Base-by-base conservation (phyloP, 2,113 vertebrate species). In the Onychorhynchus coronatus region DNA sequence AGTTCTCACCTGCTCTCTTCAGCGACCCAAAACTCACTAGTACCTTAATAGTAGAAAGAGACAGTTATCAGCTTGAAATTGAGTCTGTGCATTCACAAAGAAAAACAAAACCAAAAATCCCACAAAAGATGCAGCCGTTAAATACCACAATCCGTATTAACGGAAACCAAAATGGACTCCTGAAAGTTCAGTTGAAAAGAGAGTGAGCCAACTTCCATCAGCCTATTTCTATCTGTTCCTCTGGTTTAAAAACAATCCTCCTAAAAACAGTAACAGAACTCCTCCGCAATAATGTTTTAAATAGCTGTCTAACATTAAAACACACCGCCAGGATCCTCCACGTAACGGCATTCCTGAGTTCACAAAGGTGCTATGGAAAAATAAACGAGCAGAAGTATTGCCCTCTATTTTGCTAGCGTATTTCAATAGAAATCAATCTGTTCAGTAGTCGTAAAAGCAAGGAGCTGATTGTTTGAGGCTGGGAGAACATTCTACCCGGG, bases 331-430 rank as follows among this genome's bases (percentile, higher is more conserved):
- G 97, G 97, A 96, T 67, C 78, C 78, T 62, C 91, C 88, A 49
- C 55, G 22, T 65, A 80, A 44, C 13, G 95, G 73, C 82, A 59
- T 97, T 98, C 98, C 98, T 98, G 98, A 98, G 97, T 94, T 98
- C 95, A 92, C 94, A 89, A 96, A 97, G 97, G 96, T 97, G 96
- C 97, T 96, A 86, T 94, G 97, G 97, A 96, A 94, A 96, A 88
- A 86, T 58, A 90, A 94, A 70, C 5, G 94, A 91, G 95, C 89
- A 89, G 88, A 81, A 80, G 91, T 81, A 91, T 82, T 85, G 96
- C 93, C 94, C 94, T 93, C 95, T 97, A 84, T 95, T 88, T 74
- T 87, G 93, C 96, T 90, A 73, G 74, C 61, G 0, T 91, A 95
- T 96, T 96, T 97, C 86, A 82, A 85, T 22, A 58, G 85, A 92